Evolutionary conservation across 2,888 invertebrate species (phyloP).

Genomic region (Cephus pygmeus): DNA sequence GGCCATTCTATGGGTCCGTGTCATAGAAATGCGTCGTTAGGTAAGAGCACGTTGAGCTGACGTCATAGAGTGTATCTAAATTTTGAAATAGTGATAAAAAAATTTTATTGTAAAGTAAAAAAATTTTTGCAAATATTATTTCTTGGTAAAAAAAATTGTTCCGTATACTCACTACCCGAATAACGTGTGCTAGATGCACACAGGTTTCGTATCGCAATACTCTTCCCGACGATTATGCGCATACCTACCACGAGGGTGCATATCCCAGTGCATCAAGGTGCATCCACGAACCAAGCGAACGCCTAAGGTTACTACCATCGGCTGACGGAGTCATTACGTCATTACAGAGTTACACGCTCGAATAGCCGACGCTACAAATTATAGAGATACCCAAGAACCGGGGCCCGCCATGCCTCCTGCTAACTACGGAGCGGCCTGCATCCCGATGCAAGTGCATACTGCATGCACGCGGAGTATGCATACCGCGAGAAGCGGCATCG

Average conservation of each 20-base stretch:
- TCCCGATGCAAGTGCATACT: neutral
- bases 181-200: neutral
- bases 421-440: conserved; percentile 10
- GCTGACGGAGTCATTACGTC: conserved; percentile 56
- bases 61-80: neutral
- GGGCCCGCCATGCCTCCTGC: conserved; percentile 15
- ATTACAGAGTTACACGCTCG: conserved; percentile 61
- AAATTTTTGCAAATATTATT: neutral
- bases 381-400: conserved; percentile 40
- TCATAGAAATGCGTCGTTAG: neutral
- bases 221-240: neutral
- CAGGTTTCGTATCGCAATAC: neutral
- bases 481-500: neutral
- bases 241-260: neutral
- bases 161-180: neutral
- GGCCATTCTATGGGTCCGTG: neutral
- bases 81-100: neutral
- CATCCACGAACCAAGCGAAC: neutral
- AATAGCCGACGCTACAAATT: conserved; percentile 60
- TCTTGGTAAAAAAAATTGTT: neutral
- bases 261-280: neutral
- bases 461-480: neutral
- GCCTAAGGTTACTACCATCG: conserved; percentile 5
- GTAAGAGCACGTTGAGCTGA: neutral
- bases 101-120: neutral